Percentiles rank a stretch among this genome's conserved stretches.
These are phyloP conservation scores for Zygogramma bicolorata DNA, from an alignment of 2,888 invertebrate genomes.

Conservation along the genomic window DNA sequence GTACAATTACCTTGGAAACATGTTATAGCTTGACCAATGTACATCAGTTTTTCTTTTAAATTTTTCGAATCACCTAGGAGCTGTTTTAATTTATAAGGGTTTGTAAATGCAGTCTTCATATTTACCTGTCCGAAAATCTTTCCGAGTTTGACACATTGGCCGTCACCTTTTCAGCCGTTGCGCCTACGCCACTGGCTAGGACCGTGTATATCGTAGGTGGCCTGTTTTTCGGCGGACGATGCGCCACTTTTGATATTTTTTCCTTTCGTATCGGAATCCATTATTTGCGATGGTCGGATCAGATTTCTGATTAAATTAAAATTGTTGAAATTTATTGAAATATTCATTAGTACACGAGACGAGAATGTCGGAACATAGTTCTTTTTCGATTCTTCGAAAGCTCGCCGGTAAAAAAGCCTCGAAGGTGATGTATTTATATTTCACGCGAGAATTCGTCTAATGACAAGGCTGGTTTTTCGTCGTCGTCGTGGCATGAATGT, in stretches of 20 bases:
- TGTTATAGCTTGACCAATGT: no score
- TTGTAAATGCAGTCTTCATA: no score
- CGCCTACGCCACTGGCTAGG: not conserved
- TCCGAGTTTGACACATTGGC: no score
- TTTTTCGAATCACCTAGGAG: no score
- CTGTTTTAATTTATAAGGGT: no score
- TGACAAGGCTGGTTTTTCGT: slow-evolving; percentile 41
- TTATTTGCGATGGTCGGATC: slow-evolving; percentile 50
- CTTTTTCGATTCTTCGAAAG: slow-evolving; percentile 56
- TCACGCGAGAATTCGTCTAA: slow-evolving; percentile 48
- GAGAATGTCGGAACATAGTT: slow-evolving; percentile 58
- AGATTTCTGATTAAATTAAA: slow-evolving; percentile 60
- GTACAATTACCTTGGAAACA: no score
- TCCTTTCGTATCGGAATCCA: slow-evolving; percentile 49
- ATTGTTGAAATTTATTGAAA: slow-evolving; percentile 64
- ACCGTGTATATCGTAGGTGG: slow-evolving; percentile 57
- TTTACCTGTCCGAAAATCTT: no score
- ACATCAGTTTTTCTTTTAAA: no score
- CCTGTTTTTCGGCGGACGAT: slow-evolving; percentile 51
- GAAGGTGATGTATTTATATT: slow-evolving; percentile 55
- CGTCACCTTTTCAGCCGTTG: not conserved
- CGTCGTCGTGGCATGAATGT: slow-evolving; percentile 22
- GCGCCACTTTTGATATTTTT: slow-evolving; percentile 52
- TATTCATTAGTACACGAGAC: slow-evolving; percentile 64
- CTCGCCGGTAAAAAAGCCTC: slow-evolving; percentile 42